phyloP scores from a whole-genome alignment of 2,113 vertebrate genomes.

The Thermophis baileyi region DNA sequence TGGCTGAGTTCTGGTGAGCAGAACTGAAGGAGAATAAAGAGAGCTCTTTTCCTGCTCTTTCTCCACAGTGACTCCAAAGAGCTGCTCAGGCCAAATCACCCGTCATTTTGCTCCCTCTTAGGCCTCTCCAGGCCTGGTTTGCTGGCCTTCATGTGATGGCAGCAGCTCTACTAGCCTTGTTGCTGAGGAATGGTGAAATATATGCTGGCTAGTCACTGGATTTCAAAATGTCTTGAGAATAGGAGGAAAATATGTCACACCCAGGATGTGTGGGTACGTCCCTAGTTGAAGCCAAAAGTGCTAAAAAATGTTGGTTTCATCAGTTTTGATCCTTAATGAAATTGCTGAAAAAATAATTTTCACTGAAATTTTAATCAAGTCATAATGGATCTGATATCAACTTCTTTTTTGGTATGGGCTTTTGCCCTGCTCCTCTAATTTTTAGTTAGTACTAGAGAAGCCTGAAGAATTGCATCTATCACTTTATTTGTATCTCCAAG shows the following conservation, averaged over 20 bases:
- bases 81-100: background rate
- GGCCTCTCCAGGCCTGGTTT: background rate
- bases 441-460: background rate
- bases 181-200: background rate
- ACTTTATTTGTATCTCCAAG: background rate
- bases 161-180: background rate
- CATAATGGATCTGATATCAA: background rate
- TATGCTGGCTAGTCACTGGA: background rate
- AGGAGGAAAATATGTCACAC: background rate
- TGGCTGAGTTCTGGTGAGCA: background rate
- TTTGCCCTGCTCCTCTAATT: background rate
- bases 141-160: background rate
- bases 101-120: background rate
- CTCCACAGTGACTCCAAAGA: background rate
- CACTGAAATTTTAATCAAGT: background rate
- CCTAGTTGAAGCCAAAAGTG: background rate
- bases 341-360: background rate
- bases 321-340: background rate
- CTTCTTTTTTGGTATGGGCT: background rate
- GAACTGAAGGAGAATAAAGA: background rate
- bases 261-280: background rate
- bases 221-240: background rate
- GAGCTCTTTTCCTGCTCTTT: background rate
- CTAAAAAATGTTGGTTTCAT: background rate
- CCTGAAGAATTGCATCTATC: background rate